Base-by-base conservation (phyloP, 1,140 invertebrate genomes). In the Bombus confusus region DNA sequence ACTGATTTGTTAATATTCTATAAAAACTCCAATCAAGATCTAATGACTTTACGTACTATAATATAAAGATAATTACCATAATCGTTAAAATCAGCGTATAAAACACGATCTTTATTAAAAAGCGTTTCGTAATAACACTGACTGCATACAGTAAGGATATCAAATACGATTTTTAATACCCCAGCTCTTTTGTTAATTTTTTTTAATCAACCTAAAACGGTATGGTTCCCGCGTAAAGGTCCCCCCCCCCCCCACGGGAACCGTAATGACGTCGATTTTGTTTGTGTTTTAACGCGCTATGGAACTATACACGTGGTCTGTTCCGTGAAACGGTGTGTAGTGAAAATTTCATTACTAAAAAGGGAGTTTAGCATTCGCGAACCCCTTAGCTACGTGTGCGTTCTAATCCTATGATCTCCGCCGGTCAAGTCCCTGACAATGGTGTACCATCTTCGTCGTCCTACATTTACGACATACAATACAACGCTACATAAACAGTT, bases 141-240 rank as follows among this genome's bases (percentile, higher is more conserved):
- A 18, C 31, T 34, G 18, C 34, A 2, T 34, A 22, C 18, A 68
- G 18, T 18, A 34, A 68, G 8, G 8, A 22, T 68, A n/a, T 62
- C 66, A 34, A 68, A 37, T 31, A 9, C 15, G 31, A 22, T 31
- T 68, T 69, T 25, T 69, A 69, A 47, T 43, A 5, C 9, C 5
- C n/a, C 3, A 28, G 31, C 43, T 74, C 12, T 59, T 59, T 57
- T 9, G 52, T 76, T 59, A 59, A 76, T 59, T 13, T 28, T 13
- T 76, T 76, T 76, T 62, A 76, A 76, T 76, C 74, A 28, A 76
- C 74, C 74, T 76, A 76, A 76, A 76, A 76, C 31, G 34, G 74
- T 31, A 76, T 25, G 52, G 74, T 22, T 59, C 52, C 1, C 25
- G 13, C 37, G 18, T 22, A 52, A 52, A 39, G 34, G 31, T 39